Base-by-base conservation (phyloP, 2,888 invertebrate species). In the Leucozona laternaria region DNA sequence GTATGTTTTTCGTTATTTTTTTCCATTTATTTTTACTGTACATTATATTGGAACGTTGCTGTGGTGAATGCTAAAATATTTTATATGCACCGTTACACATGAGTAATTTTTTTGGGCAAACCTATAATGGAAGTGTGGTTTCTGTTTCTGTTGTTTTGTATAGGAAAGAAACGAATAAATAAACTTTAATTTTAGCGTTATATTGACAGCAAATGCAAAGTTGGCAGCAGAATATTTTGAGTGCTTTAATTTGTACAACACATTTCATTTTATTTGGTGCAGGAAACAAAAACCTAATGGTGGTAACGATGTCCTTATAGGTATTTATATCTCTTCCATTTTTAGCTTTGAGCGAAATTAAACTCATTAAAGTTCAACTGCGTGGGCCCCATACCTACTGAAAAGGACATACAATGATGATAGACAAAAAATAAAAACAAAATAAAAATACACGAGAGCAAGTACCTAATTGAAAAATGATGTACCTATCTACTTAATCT, bases 1-100 rank as follows among this genome's bases (percentile, higher is more conserved):
- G 64, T 64, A 45, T 66, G 28, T 66, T 20, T 62, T 43, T 25
- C 5, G 4, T 25, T 20, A 22, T 25, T 28, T 5, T 45, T 4
- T 20, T 48, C n/a, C n/a, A n/a, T 31, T 31, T 75, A 43, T 37
- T 31, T 58, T 70, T 48, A 31, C 8, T 31, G 31, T 31, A 31
- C 31, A 6, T 31, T 57, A 3, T 64, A 60, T 58, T 43, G 64
- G 70, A 64, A 53, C 34, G n/a, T 64, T 66, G 40, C 34, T 60
- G 48, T 40, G 31, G 17, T 79, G 64, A 68, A 76, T 66, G 53
- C 57, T 66, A 50, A 71, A 76, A 76, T 53, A 58, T 76, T 64
- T 71, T 45, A 50, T 31, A 79, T 79, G 66, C 71, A 71, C 76
- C 76, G 79, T 79, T 84, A 84, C 84, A 76, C 84, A 68, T 80